These are phyloP conservation scores for Phaenicophaeus curvirostris DNA, from an alignment of 2,797 vertebrate species.

Conservation along the genomic window DNA sequence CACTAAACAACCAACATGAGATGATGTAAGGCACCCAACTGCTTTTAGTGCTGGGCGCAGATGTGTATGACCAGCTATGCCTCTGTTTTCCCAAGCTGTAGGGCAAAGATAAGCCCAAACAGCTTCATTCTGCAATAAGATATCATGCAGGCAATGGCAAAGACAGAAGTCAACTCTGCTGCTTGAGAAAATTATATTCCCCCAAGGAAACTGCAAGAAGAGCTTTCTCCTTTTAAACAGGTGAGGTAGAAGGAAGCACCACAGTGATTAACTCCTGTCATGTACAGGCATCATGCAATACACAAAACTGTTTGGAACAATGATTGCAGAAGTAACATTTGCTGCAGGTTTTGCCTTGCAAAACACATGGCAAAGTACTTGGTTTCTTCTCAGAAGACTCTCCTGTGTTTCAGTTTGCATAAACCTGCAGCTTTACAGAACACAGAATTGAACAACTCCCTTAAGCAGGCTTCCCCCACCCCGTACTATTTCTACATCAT, in stretches of 20 bases:
- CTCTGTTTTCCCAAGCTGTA: conserved; percentile 50
- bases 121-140: conserved; percentile 35
- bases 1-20: conserved; percentile 43
- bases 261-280: background rate
- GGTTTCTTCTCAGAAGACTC: background rate
- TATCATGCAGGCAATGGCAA: background rate
- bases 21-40: conserved; percentile 44
- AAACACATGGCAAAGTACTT: background rate
- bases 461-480: background rate
- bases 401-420: background rate
- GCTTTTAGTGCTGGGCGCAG: background rate
- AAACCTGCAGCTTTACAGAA: background rate
- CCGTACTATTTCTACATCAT: background rate
- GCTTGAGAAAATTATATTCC: background rate
- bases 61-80: conserved; percentile 26
- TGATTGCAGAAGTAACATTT: background rate
- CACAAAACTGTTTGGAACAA: background rate
- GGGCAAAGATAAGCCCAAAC: conserved; percentile 50
- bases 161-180: background rate
- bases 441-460: background rate
- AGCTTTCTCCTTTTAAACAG: background rate
- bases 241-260: background rate
- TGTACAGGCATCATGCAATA: background rate
- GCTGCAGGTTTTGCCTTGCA: background rate
- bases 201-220: background rate